Conservation (phyloP, 2,888 invertebrate species). For the Drosophila conformis region DNA sequence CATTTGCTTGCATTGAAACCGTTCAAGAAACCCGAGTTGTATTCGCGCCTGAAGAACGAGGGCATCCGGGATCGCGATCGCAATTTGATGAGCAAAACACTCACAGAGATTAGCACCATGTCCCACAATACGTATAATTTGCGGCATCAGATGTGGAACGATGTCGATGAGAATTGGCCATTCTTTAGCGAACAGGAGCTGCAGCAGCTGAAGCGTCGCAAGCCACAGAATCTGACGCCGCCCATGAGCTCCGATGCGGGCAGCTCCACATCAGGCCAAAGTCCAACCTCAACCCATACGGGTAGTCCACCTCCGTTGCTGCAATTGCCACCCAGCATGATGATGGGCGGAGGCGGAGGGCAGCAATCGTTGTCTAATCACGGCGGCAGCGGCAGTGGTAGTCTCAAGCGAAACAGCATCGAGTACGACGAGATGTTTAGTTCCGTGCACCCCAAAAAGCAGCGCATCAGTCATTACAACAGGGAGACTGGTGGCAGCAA, state of each 20-base stretch:
- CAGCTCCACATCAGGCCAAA: constrained; percentile 91
- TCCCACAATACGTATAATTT: constrained; percentile 94
- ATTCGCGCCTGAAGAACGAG: constrained; percentile 92
- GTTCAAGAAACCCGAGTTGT: constrained; percentile 96
- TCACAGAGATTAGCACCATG: constrained; percentile 92
- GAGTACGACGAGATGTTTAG: constrained; percentile 87
- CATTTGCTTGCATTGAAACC: constrained; percentile 96
- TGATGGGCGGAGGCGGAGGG: constrained; percentile 16
- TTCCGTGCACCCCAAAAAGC: constrained; percentile 88
- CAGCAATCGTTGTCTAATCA: constrained; percentile 23
- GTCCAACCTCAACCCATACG: constrained; percentile 90
- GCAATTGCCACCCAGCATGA: constrained; percentile 24
- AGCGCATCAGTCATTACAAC: constrained; percentile 93
- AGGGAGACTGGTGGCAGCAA: constrained; percentile 84
- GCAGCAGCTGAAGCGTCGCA: constrained; percentile 94
- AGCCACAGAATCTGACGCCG: constrained; percentile 95
- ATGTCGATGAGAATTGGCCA: constrained; percentile 97
- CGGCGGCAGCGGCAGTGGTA: constrained; percentile 29
- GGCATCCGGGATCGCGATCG: constrained; percentile 94
- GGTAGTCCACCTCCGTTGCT: constrained; percentile 89
- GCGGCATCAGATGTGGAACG: constrained; percentile 95
- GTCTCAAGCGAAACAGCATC: constrained; percentile 86
- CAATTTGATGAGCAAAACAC: constrained; percentile 90
- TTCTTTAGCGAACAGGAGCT: constrained; percentile 96
- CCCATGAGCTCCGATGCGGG: constrained; percentile 93